Evolutionary conservation across 2,113 vertebrate species (phyloP), one percentile per base, ranked within the genome.

Genomic region (Vulpes ferrilata): DNA sequence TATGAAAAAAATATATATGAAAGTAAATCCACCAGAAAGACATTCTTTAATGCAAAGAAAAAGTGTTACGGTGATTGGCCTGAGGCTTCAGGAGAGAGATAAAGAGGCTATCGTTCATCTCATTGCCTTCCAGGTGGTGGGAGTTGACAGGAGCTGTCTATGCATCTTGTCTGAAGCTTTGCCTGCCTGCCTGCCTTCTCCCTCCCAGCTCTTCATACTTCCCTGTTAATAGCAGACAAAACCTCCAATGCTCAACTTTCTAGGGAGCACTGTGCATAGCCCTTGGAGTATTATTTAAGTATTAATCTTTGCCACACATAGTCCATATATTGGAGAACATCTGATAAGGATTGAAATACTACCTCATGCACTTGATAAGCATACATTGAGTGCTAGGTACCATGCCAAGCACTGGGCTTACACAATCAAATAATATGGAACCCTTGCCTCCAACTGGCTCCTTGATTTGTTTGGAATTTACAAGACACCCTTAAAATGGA

Each of bases 171-270:
- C 9, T 69, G 78, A 2, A n/a, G 7, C 13, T 53, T 0, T 1
- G 35, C 12, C 48, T 12, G 15, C 43, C 43, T 12, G 15, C 12
- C 23, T 48, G 30, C 65, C 59, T 91, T 67, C 30, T 23, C 12
- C 20, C 48, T 57, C 78, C 25, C 5, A 48, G 15, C 11, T 59
- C 53, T 48, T 22, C 25, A 43, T 19, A 5, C 71, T 0, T 38
- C 17, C 5, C 43, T 35, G 11, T 15, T 19, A 4, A 35, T 0
- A 6, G 35, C 2, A 64, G 64, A 51, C 55, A 55, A 38, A 64
- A 32, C 19, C 1, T 8, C 8, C 0, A 1, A 23, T 5, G 23
- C 8, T 1, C 1, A 20, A 0, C 60, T 13, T n/a, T 60, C 2
- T 12, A 16, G 48, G 43, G 16, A 74, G 20, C 6, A 0, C 27